Evolutionary conservation across 1,140 invertebrate genomes (phyloP), one percentile per base, ranked within the genome.

Genomic region (Leptoteleia sp.): DNA sequence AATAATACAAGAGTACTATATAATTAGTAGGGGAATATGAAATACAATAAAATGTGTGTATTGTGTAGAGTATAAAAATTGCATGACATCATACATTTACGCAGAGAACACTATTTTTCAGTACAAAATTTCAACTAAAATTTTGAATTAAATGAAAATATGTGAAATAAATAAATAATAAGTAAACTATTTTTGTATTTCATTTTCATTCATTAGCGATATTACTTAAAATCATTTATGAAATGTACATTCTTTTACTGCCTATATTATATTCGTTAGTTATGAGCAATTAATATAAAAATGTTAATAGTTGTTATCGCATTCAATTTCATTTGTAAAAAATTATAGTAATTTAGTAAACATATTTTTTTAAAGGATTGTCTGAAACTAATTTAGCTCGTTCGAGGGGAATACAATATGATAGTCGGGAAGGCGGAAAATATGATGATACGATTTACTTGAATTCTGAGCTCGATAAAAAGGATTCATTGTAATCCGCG

Each of bases 381-480:
- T 75, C 52, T 47, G 35, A 59, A 55, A 31, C 42, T 45, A 61
- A 22, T 67, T 57, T 48, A 62, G 55, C 27, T 68, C 55, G 62
- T 68, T 59, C 29, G 61, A 57, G 43, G 45, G 42, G 50, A 35
- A 76, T 76, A 68, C 55, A 40, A 50, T 54, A 42, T 16, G 35
- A 64, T 55, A 47, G 55, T 68, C 62, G 62, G 54, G 48, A 22
- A 62, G 62, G 62, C 62, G 72, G 48, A 16, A 65, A 55, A 64
- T 40, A 75, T 65, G 59, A 64, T 61, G 71, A 75, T 75, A 65
- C 33, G 29, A 40, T 65, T 59, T 75, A 65, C 33, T 70, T 57
- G 25, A 62, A 64, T 55, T 50, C 57, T 59, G 38, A 40, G 33
- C 62, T 68, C 62, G 62, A 67, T 76, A 59, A 70, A 76, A 76